phyloP scores from a whole-genome alignment of 2,113 vertebrate species.

The Corythornis vintsioides region DNA sequence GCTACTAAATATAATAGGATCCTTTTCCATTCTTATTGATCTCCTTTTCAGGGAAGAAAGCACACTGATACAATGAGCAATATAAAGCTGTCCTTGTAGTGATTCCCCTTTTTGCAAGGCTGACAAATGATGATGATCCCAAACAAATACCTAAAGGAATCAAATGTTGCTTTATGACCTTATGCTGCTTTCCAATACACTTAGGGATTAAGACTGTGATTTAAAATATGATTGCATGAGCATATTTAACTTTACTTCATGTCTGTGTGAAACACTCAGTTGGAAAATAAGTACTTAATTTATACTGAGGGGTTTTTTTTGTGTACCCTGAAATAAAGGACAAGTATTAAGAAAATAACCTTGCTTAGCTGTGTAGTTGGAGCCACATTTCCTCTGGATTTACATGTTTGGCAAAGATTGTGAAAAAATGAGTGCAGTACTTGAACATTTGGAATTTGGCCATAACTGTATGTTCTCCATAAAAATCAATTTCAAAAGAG shows the following conservation, averaged over 20 bases:
- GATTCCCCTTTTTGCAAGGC: background rate
- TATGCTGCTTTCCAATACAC: background rate
- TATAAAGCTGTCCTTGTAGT: background rate
- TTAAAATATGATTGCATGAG: background rate
- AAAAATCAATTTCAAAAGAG: constrained; percentile 30
- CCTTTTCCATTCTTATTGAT: background rate
- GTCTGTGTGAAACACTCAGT: background rate
- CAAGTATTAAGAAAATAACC: background rate
- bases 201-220: background rate
- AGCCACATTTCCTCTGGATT: background rate
- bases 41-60: background rate
- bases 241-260: background rate
- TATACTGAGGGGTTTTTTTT: background rate
- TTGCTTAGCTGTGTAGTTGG: background rate
- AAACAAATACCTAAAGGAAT: background rate
- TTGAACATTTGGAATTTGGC: background rate
- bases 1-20: background rate
- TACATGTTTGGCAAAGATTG: background rate
- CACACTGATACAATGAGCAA: background rate
- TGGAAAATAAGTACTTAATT: background rate
- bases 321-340: background rate
- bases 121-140: background rate
- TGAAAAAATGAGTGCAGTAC: background rate
- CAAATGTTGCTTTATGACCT: background rate
- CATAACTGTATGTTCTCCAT: background rate